Base-by-base conservation (phyloP, 2,113 vertebrate species). In the Ceyx margarethae region DNA sequence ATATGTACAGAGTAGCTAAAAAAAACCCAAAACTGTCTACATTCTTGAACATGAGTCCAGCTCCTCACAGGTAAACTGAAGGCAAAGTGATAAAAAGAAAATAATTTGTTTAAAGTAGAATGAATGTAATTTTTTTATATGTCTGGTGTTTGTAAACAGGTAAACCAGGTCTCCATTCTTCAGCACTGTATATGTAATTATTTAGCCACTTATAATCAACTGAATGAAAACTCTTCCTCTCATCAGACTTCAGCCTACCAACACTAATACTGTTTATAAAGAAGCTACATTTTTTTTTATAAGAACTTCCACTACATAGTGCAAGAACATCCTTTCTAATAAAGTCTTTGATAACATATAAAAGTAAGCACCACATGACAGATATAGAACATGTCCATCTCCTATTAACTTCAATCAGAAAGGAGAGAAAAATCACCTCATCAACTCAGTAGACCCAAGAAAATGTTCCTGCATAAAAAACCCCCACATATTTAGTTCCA, bases 391-490 rank as follows among this genome's bases (percentile, higher is more conserved):
- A 72, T 11, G 58, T 94, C 45, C 35, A 79, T 76, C 77, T 91
- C 76, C 75, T 85, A 46, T 58, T 76, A 89, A 61, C 26, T 89
- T 85, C 83, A 94, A 26, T 45, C 25, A 93, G 50, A 91, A 95
- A 83, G 25, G 33, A 94, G 50, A 40, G n/a, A 22, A 83, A 83
- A 37, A 37, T 37, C 37, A 37, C 37, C 73, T 90, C 57, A 75
- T 75, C 64, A 95, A 65, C 35, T 78, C 83, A 72, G 35, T 76
- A 79, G 42, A 93, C 54, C 45, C 77, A 83, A 87, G 78, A 84
- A 96, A 80, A 87, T 28, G 8, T 71, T 82, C 56, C 67, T 64
- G 29, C 26, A 92, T 77, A 88, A 71, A 76, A 79, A 72, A 87
- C 10, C 37, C 37, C 37, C 37, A 37, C 37, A 37, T 37, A 72